Base-by-base conservation (phyloP, 2,797 vertebrate genomes). In the Chloroceryle inda region DNA sequence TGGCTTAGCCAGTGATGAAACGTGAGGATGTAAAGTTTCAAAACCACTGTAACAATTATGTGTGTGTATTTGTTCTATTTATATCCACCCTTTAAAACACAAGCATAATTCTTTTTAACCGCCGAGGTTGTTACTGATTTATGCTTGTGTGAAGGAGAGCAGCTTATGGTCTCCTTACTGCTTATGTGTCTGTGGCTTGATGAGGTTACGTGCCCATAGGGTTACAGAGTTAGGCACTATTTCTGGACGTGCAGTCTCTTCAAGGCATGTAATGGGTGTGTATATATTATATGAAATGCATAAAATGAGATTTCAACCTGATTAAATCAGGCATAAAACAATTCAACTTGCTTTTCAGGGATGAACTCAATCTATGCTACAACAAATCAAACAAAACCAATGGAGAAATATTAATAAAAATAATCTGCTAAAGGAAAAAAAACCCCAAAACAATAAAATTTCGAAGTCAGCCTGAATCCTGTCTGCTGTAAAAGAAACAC, bases 361-460 rank as follows among this genome's bases (percentile, higher is more conserved):
- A 2, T 22, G 7, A 88, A 67, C 68, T 86, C 56, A 63, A 52
- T 66, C 37, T 31, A 4, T 71, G 56, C n/a, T 49, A 73, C 44
- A 88, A 88, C 21, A 94, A 92, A 73, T 73, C 18, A 76, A 91
- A 76, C 13, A 90, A 66, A 85, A 91, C 6, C 40, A 91, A 40
- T 44, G 44, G 52, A 49, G 33, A 52, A 86, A 67, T 90, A 75
- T 45, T 94, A 91, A 50, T 85, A 59, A 82, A 42, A 82, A 13
- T 88, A 82, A 89, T 81, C 17, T 91, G 79, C 38, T 27, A 38
- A 79, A 71, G 27, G 58, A 24, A 59, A n/a, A 40, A 11, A n/a
- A 5, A 22, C 9, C 9, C 11, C 23, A 49, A 1, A 49, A 1
- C 20, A 82, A 9, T 33, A 72, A 64, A 64, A 56, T 73, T 92